Conservation (phyloP, 1,140 invertebrate species). For the Bombus picipes region DNA sequence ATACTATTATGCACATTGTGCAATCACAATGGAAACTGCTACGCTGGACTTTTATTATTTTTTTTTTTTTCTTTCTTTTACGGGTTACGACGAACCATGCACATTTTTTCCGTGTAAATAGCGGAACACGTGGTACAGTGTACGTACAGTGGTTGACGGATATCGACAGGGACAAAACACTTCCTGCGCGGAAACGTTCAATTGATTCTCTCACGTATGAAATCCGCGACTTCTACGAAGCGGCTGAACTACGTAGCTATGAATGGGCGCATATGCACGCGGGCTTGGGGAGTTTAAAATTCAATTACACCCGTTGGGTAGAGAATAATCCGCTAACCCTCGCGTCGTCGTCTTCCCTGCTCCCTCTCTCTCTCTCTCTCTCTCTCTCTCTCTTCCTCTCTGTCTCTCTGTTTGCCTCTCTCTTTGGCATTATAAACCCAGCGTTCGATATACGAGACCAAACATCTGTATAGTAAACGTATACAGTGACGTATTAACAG, state of each 20-base stretch:
- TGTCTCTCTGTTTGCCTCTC: slow-evolving; percentile 16
- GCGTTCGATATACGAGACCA: slow-evolving; percentile 7
- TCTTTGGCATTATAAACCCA: slow-evolving; percentile 3
- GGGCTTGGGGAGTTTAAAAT: slow-evolving; percentile 70
- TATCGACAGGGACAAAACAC: slow-evolving; percentile 27
- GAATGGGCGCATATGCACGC: slow-evolving; percentile 37
- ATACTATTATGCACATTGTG: too few species aligned
- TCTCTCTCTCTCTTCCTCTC: slow-evolving; percentile 8
- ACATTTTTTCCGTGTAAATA: background rate
- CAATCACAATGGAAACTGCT: background rate
- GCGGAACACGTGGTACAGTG: background rate
- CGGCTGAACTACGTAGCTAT: background rate
- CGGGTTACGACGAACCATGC: background rate
- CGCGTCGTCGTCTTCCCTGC: slow-evolving; percentile 41
- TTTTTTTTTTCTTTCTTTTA: background rate
- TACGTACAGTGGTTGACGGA: slow-evolving; percentile 5
- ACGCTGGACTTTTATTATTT: too few species aligned
- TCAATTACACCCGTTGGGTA: slow-evolving; percentile 69
- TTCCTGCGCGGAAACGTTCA: slow-evolving; percentile 41
- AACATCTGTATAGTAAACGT: slow-evolving; percentile 19
- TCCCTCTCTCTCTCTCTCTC: background rate
- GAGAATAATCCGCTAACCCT: slow-evolving; percentile 66
- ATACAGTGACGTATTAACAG: background rate
- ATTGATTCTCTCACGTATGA: slow-evolving; percentile 53
- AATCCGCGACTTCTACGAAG: slow-evolving; percentile 45